Percentiles rank a stretch among this genome's conserved stretches.
These are phyloP conservation scores for Xiphydria camelus DNA, from an alignment of 2,888 invertebrate genomes.

Conservation along the genomic window DNA sequence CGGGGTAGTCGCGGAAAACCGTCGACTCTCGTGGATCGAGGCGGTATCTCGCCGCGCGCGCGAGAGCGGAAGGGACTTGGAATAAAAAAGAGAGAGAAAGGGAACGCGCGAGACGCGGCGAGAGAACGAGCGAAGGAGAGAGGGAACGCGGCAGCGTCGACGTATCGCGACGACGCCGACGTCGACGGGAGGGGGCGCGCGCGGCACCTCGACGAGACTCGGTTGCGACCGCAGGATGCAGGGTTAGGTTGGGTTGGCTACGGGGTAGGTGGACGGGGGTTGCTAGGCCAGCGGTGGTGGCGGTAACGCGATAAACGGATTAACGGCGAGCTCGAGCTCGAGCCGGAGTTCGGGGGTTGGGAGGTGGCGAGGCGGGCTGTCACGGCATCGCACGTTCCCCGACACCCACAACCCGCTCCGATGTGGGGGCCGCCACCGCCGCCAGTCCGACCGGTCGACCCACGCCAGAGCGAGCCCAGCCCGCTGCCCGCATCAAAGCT, in stretches of 20 bases:
- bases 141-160: conserved; percentile 18
- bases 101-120: background rate
- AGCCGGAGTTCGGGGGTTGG: conserved; percentile 25
- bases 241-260: conserved; percentile 11
- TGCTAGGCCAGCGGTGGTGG: conserved; percentile 46
- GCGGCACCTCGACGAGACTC: conserved; percentile 8
- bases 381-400: conserved; percentile 48
- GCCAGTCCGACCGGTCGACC: conserved; percentile 1
- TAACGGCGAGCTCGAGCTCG: conserved; percentile 50
- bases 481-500: conserved; percentile 39
- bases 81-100: conserved; percentile 1
- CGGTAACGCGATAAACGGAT: conserved; percentile 57
- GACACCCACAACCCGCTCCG: conserved; percentile 28
- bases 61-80: background rate
- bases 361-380: conserved; percentile 40
- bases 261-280: conserved; percentile 4
- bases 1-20: no score
- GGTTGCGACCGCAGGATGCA: conserved; percentile 13
- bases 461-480: background rate
- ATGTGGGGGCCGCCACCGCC: no score
- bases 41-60: no score
- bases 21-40: no score
- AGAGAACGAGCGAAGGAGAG: conserved; percentile 4
- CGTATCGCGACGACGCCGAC: background rate
- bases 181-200: conserved; percentile 12